Evolutionary conservation across 2,888 invertebrate genomes (phyloP), one percentile per base, ranked within the genome.

Genomic region (Coelogynopora nodosa): DNA sequence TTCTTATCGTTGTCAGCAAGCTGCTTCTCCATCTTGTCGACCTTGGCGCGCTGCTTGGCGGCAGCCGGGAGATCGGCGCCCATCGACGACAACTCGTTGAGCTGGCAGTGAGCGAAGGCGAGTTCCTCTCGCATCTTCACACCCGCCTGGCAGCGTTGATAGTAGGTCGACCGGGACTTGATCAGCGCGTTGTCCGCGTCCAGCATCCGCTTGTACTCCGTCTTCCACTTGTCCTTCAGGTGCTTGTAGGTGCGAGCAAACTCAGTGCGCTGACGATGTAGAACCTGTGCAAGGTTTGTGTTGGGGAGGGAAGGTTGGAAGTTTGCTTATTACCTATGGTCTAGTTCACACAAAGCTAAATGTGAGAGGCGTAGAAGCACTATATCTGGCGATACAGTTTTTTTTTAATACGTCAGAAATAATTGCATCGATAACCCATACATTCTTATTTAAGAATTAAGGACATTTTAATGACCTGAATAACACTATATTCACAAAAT

Each of bases 191-290:
- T 86, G 67, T 86, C 87, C 23, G 87, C 87, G 27, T 86, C 87
- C 49, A 82, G 67, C 87, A 86, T 86, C 67, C 30, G 13, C 31
- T 86, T 86, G 30, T 49, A 67, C 30, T 86, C 87, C 1, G 23
- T n/a, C 67, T 86, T 86, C 87, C 87, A 86, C 67, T 86, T 86
- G 18, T 86, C 87, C 67, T 86, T 86, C 18, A 86, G 74, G 28
- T 84, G 67, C 31, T 86, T 86, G 27, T 84, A 67, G 28, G 87
- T 86, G 29, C 85, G 86, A 1, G 29, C 67, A 30, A 86, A 86
- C 67, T 86, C 87, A 2, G 84, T 86, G 30, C 87, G 27, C 27
- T 86, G 87, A 18, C 87, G 67, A 86, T 82, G 31, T 0, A 86
- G 27, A 23, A 86, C 86, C 86, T 86, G 84, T 27, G 29, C n/a